Conservation (phyloP, 2,113 vertebrate species). For the Ophiodon elongatus region DNA sequence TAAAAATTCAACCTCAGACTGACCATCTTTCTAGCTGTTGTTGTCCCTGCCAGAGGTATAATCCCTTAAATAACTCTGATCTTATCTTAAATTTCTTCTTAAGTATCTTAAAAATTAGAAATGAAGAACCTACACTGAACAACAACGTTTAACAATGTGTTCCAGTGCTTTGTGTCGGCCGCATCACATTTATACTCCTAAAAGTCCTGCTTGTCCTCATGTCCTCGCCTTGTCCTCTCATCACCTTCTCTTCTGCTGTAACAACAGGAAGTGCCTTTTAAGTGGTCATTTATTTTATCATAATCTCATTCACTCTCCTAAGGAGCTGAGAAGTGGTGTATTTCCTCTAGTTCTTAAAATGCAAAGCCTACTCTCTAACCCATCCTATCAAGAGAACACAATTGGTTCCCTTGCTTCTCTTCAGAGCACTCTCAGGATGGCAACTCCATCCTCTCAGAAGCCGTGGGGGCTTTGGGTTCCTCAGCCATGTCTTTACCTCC, state of each 20-base stretch:
- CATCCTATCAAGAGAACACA: neutral
- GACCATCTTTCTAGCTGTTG: neutral
- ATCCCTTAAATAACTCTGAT: neutral
- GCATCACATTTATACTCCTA: too few species aligned
- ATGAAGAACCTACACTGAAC: neutral
- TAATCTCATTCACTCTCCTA: constrained; percentile 22
- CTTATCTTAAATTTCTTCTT: neutral
- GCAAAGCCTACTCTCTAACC: constrained; percentile 14
- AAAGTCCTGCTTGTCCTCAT: too few species aligned
- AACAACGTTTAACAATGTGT: neutral
- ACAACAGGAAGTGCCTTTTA: constrained; percentile 14
- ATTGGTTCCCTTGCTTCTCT: constrained; percentile 19
- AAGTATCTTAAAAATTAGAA: neutral
- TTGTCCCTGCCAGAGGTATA: neutral
- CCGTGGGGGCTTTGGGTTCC: constrained; percentile 29
- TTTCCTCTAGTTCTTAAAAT: constrained; percentile 41
- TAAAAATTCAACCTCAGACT: neutral
- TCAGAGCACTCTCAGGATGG: constrained; percentile 19
- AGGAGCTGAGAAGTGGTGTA: constrained; percentile 13
- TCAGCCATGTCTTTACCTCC: constrained; percentile 41
- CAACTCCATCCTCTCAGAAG: constrained; percentile 8
- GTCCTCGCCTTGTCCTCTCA: too few species aligned
- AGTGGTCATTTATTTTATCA: constrained; percentile 9
- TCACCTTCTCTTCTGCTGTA: neutral
- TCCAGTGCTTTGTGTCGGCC: too few species aligned